These are phyloP conservation scores for Myripristis murdjan DNA, from an alignment of 2,797 vertebrate genomes.

Conservation along the genomic window DNA sequence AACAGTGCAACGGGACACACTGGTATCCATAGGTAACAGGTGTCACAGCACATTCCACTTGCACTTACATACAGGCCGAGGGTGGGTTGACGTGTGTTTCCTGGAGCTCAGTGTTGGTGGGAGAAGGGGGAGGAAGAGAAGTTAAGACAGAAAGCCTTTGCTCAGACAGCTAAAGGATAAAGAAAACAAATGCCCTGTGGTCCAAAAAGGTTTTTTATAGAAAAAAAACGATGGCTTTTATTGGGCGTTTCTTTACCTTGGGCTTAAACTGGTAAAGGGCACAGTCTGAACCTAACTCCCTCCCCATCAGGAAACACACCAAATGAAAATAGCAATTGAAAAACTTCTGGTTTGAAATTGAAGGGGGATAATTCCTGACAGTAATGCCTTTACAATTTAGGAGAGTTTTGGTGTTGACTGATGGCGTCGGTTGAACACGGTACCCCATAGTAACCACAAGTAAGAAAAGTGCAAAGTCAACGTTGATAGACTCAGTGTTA, in stretches of 20 bases:
- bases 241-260: slow-evolving; percentile 65
- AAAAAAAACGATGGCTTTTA: slow-evolving; percentile 74
- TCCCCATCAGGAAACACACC: slow-evolving; percentile 45
- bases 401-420: slow-evolving; percentile 56
- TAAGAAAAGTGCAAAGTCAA: slow-evolving; percentile 88
- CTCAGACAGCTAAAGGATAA: slow-evolving; percentile 56
- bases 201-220: slow-evolving; percentile 74
- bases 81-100: slow-evolving; percentile 44
- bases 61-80: slow-evolving; percentile 61
- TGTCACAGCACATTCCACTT: slow-evolving; percentile 69
- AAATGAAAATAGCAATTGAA: slow-evolving; percentile 38
- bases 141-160: slow-evolving; percentile 40
- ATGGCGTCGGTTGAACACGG: slow-evolving; percentile 70
- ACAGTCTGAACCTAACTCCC: slow-evolving; percentile 66
- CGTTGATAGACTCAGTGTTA: slow-evolving; percentile 53
- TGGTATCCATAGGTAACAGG: slow-evolving; percentile 78
- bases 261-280: slow-evolving; percentile 49
- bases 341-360: slow-evolving; percentile 42
- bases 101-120: slow-evolving; percentile 41
- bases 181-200: slow-evolving; percentile 74
- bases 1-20: slow-evolving; percentile 67
- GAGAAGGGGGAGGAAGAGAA: slow-evolving; percentile 33
- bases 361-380: slow-evolving; percentile 54
- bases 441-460: slow-evolving; percentile 81
- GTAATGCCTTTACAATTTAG: slow-evolving; percentile 65